Evolutionary conservation across 2,888 invertebrate species (phyloP), one percentile per base, ranked within the genome.

Genomic region (Neoascia interrupta): DNA sequence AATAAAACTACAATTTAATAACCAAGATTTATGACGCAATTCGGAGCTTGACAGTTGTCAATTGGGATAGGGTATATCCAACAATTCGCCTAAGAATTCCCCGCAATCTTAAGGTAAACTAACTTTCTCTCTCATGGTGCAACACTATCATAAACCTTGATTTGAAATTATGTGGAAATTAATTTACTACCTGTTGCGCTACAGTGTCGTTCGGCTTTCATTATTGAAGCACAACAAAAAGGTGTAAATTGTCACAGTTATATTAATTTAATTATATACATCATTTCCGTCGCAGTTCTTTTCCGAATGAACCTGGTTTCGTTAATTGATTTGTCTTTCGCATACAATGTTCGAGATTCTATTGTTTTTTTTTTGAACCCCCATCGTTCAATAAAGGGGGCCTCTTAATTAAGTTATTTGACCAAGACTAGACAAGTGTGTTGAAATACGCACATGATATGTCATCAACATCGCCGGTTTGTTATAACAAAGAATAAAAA

Each of bases 231-330:
- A 28, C 13, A 36, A 21, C 19, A 6, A n/a, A 37, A 54, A 56
- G 45, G 47, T 66, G 66, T 56, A 47, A 66, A 56, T 18, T 21
- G 19, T 45, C 45, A 28, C 34, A 41, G 39, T 21, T 37, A n/a
- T n/a, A 21, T 36, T 68, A 68, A 68, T 68, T 68, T 10, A 47
- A 56, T 56, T 54, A 66, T 6, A 11, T 16, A n/a, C n/a, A 51
- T 23, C 16, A 11, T 4, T 45, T 19, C n/a, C n/a, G n/a, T n/a
- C n/a, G n/a, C 5, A 13, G 6, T 49, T 19, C 15, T 3, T 49
- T 31, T 15, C 5, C 10, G 26, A 15, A 37, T 28, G 13, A 60
- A 45, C 23, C 34, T 16, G 41, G 11, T 43, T 56, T 23, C 8
- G 41, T 43, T 34, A 58, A 58, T 60, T 51, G 19, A 15, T 51